phyloP scores from a whole-genome alignment of 2,113 vertebrate species.

The Solea solea region DNA sequence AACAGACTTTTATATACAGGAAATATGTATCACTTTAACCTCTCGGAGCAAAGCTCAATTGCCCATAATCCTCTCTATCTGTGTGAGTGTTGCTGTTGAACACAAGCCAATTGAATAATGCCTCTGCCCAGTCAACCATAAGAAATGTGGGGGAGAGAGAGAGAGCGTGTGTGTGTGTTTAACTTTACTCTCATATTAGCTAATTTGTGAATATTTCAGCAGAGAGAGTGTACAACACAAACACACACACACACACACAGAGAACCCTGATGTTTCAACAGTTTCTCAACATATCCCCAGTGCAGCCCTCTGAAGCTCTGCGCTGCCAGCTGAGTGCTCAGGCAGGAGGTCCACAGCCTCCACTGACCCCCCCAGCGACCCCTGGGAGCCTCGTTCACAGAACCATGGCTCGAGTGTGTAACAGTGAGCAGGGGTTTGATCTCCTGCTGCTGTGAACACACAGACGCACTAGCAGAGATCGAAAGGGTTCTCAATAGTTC shows the following conservation, averaged over 20 bases:
- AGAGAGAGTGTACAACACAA: slow-evolving; percentile 18
- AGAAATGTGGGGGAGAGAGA: slow-evolving; percentile 26
- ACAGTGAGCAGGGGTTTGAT: slow-evolving; percentile 50
- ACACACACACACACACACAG: slow-evolving; percentile 26
- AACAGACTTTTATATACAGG: slow-evolving; percentile 40
- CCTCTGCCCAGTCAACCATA: slow-evolving; percentile 29
- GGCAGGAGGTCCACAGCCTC: slow-evolving; percentile 67
- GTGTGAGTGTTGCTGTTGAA: slow-evolving; percentile 53
- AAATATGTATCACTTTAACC: slow-evolving; percentile 51
- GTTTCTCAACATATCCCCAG: slow-evolving; percentile 53
- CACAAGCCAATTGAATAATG: slow-evolving; percentile 56
- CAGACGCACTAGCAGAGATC: slow-evolving; percentile 49
- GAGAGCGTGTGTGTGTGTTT: slow-evolving; percentile 17
- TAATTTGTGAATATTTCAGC: slow-evolving; percentile 65
- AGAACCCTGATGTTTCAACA: slow-evolving; percentile 38
- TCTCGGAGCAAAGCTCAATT: slow-evolving; percentile 48
- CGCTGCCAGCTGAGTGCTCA: slow-evolving; percentile 60
- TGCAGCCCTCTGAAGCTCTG: slow-evolving; percentile 39
- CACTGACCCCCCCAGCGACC: slow-evolving; percentile 52
- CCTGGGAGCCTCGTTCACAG: slow-evolving; percentile 53
- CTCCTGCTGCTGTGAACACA: slow-evolving; percentile 52
- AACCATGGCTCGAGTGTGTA: slow-evolving; percentile 35
- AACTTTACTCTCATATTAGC: slow-evolving; percentile 49
- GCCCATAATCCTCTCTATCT: slow-evolving; percentile 51
- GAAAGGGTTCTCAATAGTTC: slow-evolving; percentile 42